phyloP scores from a whole-genome alignment of 1,140 invertebrate genomes.

The Drosophila sulfurigaster region DNA sequence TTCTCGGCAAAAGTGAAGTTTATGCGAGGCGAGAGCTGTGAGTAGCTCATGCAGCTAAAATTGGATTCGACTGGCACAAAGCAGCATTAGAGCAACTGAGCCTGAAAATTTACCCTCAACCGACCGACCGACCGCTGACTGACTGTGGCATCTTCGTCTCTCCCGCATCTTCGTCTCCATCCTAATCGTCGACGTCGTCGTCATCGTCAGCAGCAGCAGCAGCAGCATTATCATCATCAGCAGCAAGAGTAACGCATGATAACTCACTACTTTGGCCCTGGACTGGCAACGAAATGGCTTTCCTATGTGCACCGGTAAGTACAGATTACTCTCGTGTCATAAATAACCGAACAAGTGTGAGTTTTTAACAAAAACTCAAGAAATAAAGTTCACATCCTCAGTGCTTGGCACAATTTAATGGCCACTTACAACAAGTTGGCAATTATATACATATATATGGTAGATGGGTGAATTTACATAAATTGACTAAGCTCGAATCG shows the following conservation, averaged over 20 bases:
- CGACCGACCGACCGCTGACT: not conserved
- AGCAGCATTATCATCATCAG: slow-evolving; percentile 35
- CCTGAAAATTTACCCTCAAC: slow-evolving; percentile 35
- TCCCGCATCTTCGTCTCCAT: not conserved
- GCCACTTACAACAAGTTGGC: not conserved
- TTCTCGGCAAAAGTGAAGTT: slow-evolving; percentile 32
- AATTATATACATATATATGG: not conserved
- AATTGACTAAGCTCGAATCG: too few species aligned
- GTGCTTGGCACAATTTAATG: not conserved
- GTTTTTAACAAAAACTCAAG: not conserved
- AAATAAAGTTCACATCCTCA: too few species aligned
- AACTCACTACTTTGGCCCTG: slow-evolving; percentile 60
- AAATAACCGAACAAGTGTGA: slow-evolving; percentile 7
- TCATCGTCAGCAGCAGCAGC: slow-evolving; percentile 34
- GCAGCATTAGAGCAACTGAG: slow-evolving; percentile 50
- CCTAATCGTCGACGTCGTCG: slow-evolving; percentile 6
- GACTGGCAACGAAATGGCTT: slow-evolving; percentile 80
- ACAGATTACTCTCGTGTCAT: slow-evolving; percentile 13
- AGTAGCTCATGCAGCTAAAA: slow-evolving; percentile 61
- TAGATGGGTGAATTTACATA: too few species aligned
- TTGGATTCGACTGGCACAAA: slow-evolving; percentile 72
- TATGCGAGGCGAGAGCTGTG: slow-evolving; percentile 44
- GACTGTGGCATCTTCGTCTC: slow-evolving; percentile 12
- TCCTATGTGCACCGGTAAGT: slow-evolving; percentile 72
- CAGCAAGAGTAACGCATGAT: slow-evolving; percentile 47